phyloP scores from a whole-genome alignment of 2,888 invertebrate species.

The Melipona beecheii region DNA sequence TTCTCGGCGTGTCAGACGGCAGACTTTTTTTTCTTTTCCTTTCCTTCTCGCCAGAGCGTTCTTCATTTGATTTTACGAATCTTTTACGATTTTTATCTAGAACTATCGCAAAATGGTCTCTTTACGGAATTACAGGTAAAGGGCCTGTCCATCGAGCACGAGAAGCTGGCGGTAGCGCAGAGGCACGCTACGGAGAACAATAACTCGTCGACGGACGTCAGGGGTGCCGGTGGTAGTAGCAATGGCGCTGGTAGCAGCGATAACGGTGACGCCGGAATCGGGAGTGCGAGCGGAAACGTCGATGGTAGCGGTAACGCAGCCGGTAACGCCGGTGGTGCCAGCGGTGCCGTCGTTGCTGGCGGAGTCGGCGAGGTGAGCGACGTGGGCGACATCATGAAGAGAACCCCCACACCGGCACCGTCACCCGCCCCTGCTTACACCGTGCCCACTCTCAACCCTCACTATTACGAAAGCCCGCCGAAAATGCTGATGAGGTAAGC shows the following conservation, averaged over 20 bases:
- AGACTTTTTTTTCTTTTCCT: no score
- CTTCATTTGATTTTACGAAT: background rate
- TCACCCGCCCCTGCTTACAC: constrained; percentile 80
- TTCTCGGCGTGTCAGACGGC: no score
- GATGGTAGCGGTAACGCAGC: constrained; percentile 82
- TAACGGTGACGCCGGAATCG: constrained; percentile 73
- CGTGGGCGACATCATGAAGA: constrained; percentile 83
- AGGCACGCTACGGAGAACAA: constrained; percentile 83
- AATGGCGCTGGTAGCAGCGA: constrained; percentile 80
- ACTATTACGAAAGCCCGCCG: constrained; percentile 81
- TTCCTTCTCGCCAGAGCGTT: background rate
- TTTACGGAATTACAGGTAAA: constrained; percentile 86
- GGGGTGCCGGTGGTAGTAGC: constrained; percentile 82
- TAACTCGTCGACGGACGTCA: constrained; percentile 79
- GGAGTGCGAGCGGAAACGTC: constrained; percentile 71
- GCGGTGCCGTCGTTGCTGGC: constrained; percentile 75
- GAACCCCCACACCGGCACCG: constrained; percentile 78
- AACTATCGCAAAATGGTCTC: background rate
- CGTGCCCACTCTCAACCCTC: constrained; percentile 78
- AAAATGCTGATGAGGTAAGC: constrained; percentile 82
- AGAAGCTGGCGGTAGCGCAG: constrained; percentile 87
- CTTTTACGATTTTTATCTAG: background rate
- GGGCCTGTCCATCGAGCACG: constrained; percentile 91
- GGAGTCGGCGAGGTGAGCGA: constrained; percentile 83
- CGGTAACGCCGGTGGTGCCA: constrained; percentile 83